Conservation (phyloP, 2,888 invertebrate species). For the Apoderus coryli region DNA sequence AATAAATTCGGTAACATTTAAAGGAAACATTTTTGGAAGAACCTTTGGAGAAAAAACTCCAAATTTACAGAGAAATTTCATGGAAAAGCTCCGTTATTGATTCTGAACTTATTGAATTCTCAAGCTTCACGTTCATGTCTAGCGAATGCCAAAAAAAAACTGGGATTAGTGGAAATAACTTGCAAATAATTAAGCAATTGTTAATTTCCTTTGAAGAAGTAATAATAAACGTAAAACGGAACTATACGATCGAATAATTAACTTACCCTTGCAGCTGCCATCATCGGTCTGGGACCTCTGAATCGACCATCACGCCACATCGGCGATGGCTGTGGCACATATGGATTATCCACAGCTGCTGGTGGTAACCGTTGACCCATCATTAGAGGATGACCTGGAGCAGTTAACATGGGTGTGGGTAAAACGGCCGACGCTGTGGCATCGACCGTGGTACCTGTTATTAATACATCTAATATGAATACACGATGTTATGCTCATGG, state of each 20-base stretch:
- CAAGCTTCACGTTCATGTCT: no score
- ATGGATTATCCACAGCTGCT: constrained; percentile 21
- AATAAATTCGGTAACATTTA: no score
- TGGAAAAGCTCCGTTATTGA: no score
- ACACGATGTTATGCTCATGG: no score
- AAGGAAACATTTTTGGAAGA: no score
- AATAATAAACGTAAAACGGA: constrained; percentile 4
- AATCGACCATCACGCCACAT: constrained; percentile 28
- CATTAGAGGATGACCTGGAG: constrained; percentile 29
- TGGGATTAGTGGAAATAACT: not conserved
- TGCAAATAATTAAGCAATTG: no score
- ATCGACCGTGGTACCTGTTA: constrained; percentile 17
- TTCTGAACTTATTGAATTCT: no score
- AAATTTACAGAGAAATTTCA: no score
- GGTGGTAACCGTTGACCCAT: constrained; percentile 24
- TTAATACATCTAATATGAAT: no score
- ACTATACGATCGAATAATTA: no score
- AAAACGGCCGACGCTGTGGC: constrained; percentile 19
- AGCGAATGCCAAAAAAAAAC: not conserved
- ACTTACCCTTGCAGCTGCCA: constrained; percentile 25
- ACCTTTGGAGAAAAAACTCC: no score
- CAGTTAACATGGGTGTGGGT: constrained; percentile 17
- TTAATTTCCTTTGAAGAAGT: no score
- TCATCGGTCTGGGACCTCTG: constrained; percentile 27
- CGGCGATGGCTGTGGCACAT: constrained; percentile 32